Percentiles rank a stretch among this genome's conserved stretches.
phyloP scores from a whole-genome alignment of 1,140 invertebrate species.

The Magallana ariakensis region DNA sequence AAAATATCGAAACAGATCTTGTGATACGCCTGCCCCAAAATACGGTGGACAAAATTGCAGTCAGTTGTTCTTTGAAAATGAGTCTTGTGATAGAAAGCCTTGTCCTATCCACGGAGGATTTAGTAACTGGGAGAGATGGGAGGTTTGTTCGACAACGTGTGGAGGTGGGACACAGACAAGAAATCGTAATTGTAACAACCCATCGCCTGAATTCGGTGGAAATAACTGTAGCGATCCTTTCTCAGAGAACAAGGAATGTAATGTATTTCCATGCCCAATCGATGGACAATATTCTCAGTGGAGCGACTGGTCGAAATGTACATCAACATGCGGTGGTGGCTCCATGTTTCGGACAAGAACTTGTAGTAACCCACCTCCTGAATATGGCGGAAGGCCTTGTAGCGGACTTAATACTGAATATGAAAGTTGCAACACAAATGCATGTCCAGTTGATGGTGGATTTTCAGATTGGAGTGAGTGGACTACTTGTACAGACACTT shows the following conservation, averaged over 20 bases:
- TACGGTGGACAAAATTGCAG: constrained; percentile 22
- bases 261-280: constrained; percentile 60
- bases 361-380: constrained; percentile 73
- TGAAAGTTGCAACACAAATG: constrained; percentile 63
- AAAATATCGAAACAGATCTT: not conserved
- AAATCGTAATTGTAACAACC: constrained; percentile 75
- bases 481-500: not conserved
- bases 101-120: constrained; percentile 72
- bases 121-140: constrained; percentile 74
- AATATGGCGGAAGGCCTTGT: constrained; percentile 71
- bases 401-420: constrained; percentile 64
- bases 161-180: constrained; percentile 72
- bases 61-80: not conserved
- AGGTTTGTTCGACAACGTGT: constrained; percentile 75
- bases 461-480: not conserved
- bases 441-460: not conserved
- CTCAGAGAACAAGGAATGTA: constrained; percentile 68
- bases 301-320: constrained; percentile 80
- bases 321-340: constrained; percentile 75
- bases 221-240: constrained; percentile 37
- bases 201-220: constrained; percentile 64
- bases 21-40: not conserved
- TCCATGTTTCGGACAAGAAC: constrained; percentile 65
- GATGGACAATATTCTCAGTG: constrained; percentile 81
- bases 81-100: not conserved